A percentile compares a stretch with the other conserved stretches of the same genome.
These are phyloP conservation scores for Protaetia brevitarsis DNA, from an alignment of 1,140 invertebrate species.

Conservation along the genomic window DNA sequence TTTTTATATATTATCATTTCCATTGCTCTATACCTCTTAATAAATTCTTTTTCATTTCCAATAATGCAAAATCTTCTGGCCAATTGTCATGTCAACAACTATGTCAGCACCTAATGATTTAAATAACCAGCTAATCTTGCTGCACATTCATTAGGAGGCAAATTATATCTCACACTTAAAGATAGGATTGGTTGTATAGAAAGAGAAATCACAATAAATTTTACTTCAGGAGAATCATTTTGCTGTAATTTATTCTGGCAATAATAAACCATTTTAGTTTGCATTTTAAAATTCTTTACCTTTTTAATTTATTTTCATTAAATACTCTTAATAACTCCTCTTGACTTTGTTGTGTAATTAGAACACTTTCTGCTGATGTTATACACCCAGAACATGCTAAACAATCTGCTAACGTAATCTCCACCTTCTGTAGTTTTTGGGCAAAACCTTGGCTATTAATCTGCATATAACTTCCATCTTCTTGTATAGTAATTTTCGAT, in stretches of 20 bases:
- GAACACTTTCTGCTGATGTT: conserved; percentile 95
- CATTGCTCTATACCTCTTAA: conserved; percentile 67
- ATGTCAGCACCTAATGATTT: conserved; percentile 78
- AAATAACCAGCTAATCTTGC: conserved; percentile 68
- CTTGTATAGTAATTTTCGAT: conserved; percentile 83
- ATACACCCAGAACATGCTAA: conserved; percentile 98
- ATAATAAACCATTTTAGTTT: too few relatives aligned
- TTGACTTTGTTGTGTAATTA: conserved; percentile 93
- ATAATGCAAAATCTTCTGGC: conserved; percentile 82
- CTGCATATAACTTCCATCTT: conserved; percentile 76
- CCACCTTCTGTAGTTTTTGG: conserved; percentile 78
- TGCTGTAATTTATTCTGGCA: neutral
- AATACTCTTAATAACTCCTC: conserved; percentile 82
- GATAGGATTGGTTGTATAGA: conserved; percentile 87
- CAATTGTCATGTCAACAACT: conserved; percentile 84
- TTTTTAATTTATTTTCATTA: conserved; percentile 53
- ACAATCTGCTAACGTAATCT: conserved; percentile 95
- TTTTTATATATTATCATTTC: conserved; percentile 55
- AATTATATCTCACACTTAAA: conserved; percentile 74
- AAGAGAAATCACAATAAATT: conserved; percentile 79
- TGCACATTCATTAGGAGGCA: conserved; percentile 68
- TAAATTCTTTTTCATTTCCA: conserved; percentile 88
- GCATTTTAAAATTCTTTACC: too few relatives aligned
- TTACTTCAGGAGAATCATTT: conserved; percentile 48
- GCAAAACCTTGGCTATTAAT: conserved; percentile 56